A percentile compares a stretch with the other conserved stretches of the same genome.
These are phyloP conservation scores for Orchesella flavescens DNA, from an alignment of 2,888 invertebrate genomes.

Conservation along the genomic window DNA sequence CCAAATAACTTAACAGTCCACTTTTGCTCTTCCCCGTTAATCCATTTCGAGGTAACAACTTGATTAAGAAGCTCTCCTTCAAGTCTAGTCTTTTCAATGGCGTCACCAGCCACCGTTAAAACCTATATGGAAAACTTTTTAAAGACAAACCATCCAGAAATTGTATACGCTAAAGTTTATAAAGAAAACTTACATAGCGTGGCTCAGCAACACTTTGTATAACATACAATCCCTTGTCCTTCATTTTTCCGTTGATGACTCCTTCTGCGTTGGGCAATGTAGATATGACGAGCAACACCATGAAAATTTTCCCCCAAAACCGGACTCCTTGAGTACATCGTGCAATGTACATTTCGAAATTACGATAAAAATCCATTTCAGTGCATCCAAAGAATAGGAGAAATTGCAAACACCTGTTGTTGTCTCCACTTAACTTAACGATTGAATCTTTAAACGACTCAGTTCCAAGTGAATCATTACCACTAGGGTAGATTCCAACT, in stretches of 20 bases:
- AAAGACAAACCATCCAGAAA: neutral
- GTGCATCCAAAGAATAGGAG: no score
- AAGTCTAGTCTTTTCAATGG: slow-evolving; percentile 42
- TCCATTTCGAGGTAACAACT: slow-evolving; percentile 49
- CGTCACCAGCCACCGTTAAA: slow-evolving; percentile 47
- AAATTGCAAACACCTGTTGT: no score
- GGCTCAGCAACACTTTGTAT: slow-evolving; percentile 58
- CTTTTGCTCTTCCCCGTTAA: slow-evolving; percentile 56
- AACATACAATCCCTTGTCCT: slow-evolving; percentile 49
- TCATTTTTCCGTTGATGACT: slow-evolving; percentile 55
- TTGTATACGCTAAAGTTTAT: neutral
- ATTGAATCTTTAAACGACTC: no score
- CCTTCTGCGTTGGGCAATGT: slow-evolving; percentile 11
- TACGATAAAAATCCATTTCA: slow-evolving; percentile 9
- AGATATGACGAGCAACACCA: slow-evolving; percentile 10
- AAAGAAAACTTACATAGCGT: slow-evolving; percentile 36
- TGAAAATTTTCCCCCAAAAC: slow-evolving; percentile 1
- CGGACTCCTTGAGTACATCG: slow-evolving; percentile 13
- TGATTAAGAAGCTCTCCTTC: slow-evolving; percentile 45
- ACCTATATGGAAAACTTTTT: slow-evolving; percentile 23
- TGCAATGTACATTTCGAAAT: neutral
- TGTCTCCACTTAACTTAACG: no score
- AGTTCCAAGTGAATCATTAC: no score
- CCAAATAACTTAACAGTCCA: slow-evolving; percentile 62
- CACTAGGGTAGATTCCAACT: no score